Base-by-base conservation (phyloP, 2,113 vertebrate genomes). In the Oryzias javanicus region DNA sequence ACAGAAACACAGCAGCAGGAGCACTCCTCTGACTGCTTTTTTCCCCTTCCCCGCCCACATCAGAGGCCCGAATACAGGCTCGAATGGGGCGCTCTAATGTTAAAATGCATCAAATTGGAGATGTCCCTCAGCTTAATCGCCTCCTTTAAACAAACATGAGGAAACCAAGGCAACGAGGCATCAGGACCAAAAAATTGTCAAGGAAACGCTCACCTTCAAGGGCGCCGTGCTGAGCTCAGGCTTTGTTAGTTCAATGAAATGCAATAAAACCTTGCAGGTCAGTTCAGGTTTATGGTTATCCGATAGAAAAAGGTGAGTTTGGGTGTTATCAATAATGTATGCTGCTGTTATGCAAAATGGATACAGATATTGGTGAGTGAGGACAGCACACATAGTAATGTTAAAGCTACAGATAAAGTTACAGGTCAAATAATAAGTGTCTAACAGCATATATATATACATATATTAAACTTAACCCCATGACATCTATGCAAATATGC, bases 151-250 rank as follows among this genome's bases (percentile, higher is more conserved):
- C 84, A 82, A 87, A 88, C 81, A 82, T 69, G 72, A 46, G 70
- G 78, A 76, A 82, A 84, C 89, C 89, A 81, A 54, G 84, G 85
- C 70, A 84, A 90, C 89, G 0, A 83, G 69, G 76, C 85, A 83
- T 62, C 25, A 56, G 76, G 89, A 82, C 83, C 71, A 3, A 49
- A 41, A 54, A 42, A 42, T 64, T 58, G 66, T 49, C 53, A 55
- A 71, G 76, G 66, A 65, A 82, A 74, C 66, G 54, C 55, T 44
- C 44, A 61, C 44, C 65, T 55, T 29, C 17, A 17, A 35, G 20
- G 22, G 10, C 19, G 22, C 18, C 16, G 48, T 4, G 15, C 8
- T 55, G 2, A 67, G 64, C 55, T n/a, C 29, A 63, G 3, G 52
- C 17, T 25, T 14, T 51, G 6, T 18, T 6, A 56, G 13, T 19